phyloP scores from a whole-genome alignment of 2,113 vertebrate genomes.

The Pontoporia blainvillei region DNA sequence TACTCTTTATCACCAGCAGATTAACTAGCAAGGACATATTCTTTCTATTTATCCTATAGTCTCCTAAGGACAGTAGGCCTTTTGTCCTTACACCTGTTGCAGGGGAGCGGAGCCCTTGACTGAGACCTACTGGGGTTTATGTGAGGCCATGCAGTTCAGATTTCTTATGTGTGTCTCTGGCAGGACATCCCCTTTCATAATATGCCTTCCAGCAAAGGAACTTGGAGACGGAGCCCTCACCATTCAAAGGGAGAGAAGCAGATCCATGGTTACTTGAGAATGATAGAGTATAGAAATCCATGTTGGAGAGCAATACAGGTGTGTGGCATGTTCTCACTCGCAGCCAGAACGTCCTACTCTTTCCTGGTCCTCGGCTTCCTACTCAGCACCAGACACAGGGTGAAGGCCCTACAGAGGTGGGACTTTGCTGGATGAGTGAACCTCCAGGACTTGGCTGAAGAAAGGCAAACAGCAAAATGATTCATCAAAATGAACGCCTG shows the following conservation, averaged over 20 bases:
- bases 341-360: not conserved
- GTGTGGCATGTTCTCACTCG: not conserved
- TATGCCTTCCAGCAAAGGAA: constrained; percentile 41
- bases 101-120: not conserved
- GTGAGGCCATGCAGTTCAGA: constrained; percentile 25
- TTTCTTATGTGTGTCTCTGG: constrained; percentile 50
- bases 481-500: not conserved
- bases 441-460: not conserved
- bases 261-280: not conserved
- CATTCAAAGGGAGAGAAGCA: not conserved
- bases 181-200: constrained; percentile 23
- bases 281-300: not conserved
- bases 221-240: not conserved
- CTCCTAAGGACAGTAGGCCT: constrained; percentile 49
- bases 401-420: not conserved
- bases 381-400: not conserved
- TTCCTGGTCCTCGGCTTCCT: not conserved
- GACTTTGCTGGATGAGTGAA: not conserved
- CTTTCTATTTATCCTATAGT: constrained; percentile 61
- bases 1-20: constrained; percentile 59
- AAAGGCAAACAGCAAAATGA: not conserved
- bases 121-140: constrained; percentile 15
- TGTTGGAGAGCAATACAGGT: not conserved
- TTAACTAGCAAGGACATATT: constrained; percentile 46
- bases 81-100: constrained; percentile 64